phyloP scores from a whole-genome alignment of 2,113 vertebrate genomes.

The Mionectes macconnelli region DNA sequence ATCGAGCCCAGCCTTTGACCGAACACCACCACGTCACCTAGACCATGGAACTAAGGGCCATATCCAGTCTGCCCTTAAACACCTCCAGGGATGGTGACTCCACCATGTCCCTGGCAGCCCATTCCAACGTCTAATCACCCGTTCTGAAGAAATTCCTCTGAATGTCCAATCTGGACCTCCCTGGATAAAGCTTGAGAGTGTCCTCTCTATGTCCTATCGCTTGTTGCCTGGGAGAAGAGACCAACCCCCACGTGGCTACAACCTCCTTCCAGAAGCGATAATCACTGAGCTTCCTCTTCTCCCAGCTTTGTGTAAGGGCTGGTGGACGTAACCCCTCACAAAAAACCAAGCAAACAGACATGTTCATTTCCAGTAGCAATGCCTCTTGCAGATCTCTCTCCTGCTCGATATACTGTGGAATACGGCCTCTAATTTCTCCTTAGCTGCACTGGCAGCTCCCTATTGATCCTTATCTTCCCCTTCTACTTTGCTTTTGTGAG shows the following conservation, averaged over 20 bases:
- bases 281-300: background rate
- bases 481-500: background rate
- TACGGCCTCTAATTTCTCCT: background rate
- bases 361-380: background rate
- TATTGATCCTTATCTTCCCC: background rate
- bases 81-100: too few relatives aligned
- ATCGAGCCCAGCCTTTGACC: too few relatives aligned
- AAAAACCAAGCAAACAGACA: accelerated
- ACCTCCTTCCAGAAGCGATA: background rate
- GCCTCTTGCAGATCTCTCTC: background rate
- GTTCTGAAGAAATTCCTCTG: background rate
- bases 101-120: background rate
- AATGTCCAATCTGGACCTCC: background rate
- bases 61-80: too few relatives aligned
- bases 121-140: too few relatives aligned
- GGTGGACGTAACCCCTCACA: accelerated
- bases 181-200: background rate
- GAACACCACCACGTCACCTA: background rate
- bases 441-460: background rate
- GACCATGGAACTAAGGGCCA: background rate
- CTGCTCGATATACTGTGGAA: background rate
- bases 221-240: background rate
- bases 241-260: background rate
- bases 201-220: background rate
- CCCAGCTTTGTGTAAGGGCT: background rate